Conservation (phyloP, 2,113 vertebrate genomes). For the Tapirus terrestris region DNA sequence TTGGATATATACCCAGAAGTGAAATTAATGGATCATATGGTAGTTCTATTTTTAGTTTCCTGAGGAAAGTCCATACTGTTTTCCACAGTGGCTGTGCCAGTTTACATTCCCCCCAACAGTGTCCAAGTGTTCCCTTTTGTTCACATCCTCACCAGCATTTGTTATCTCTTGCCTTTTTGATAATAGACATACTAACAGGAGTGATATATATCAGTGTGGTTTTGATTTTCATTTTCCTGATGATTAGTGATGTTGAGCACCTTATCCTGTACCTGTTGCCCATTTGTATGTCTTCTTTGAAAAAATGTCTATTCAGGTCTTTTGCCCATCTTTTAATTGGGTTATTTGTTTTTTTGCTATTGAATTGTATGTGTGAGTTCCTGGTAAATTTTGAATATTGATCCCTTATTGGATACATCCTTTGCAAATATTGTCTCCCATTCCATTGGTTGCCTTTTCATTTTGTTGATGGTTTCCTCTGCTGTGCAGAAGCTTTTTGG, state of each 20-base stretch:
- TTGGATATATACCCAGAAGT: not conserved
- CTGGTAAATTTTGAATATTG: too few relatives aligned
- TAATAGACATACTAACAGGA: not conserved
- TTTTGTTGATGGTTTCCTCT: too few relatives aligned
- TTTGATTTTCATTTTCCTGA: not conserved
- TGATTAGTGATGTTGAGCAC: not conserved
- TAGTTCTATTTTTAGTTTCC: not conserved
- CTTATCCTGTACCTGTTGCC: not conserved
- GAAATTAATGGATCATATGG: not conserved
- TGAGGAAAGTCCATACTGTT: not conserved
- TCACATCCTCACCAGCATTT: not conserved
- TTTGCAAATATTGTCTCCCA: too few relatives aligned
- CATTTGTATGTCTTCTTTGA: too few relatives aligned
- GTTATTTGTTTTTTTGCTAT: too few relatives aligned
- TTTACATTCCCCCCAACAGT: not conserved
- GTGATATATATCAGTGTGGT: not conserved
- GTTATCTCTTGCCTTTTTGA: not conserved
- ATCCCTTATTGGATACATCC: too few relatives aligned
- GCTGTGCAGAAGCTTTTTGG: too few relatives aligned
- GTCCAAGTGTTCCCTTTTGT: not conserved
- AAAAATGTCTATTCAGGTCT: too few relatives aligned
- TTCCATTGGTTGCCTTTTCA: too few relatives aligned
- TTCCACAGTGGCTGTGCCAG: not conserved
- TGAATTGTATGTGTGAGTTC: too few relatives aligned
- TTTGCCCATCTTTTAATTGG: too few relatives aligned